Conservation (phyloP, 2,888 invertebrate species). For the Metopia argyrocephala region DNA sequence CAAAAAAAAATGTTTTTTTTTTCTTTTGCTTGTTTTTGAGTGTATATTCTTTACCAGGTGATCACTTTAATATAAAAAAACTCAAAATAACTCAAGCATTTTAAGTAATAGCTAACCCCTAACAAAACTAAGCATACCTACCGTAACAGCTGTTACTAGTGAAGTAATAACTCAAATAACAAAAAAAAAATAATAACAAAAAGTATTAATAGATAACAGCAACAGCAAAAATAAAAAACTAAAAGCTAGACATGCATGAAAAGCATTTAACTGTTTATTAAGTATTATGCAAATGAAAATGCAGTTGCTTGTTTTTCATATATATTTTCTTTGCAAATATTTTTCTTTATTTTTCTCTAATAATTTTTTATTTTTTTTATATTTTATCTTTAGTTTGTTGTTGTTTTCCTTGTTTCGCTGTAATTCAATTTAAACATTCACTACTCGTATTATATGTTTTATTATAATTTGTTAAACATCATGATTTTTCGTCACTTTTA, state of each 20-base stretch:
- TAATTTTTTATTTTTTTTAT: not conserved
- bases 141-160: too few species aligned
- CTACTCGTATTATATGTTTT: too few species aligned
- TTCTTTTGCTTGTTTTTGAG: too few species aligned
- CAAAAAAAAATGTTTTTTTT: too few species aligned
- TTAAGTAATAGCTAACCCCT: too few species aligned
- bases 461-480: conserved; percentile 33
- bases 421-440: conserved; percentile 43
- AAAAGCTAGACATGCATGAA: conserved; percentile 62
- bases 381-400: conserved; percentile 3
- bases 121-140: too few species aligned
- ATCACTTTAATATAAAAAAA: too few species aligned
- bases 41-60: too few species aligned
- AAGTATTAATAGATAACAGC: not conserved
- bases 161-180: not conserved
- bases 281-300: conserved; percentile 62
- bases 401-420: not conserved
- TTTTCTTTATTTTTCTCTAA: conserved; percentile 1
- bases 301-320: conserved; percentile 17
- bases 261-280: conserved; percentile 63
- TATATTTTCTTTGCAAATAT: too few species aligned
- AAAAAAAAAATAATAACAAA: not conserved
- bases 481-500: not conserved
- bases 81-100: too few species aligned
- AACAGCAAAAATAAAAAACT: conserved; percentile 1